phyloP scores from a whole-genome alignment of 2,797 vertebrate genomes.

The Lepilemur ruficaudatus region DNA sequence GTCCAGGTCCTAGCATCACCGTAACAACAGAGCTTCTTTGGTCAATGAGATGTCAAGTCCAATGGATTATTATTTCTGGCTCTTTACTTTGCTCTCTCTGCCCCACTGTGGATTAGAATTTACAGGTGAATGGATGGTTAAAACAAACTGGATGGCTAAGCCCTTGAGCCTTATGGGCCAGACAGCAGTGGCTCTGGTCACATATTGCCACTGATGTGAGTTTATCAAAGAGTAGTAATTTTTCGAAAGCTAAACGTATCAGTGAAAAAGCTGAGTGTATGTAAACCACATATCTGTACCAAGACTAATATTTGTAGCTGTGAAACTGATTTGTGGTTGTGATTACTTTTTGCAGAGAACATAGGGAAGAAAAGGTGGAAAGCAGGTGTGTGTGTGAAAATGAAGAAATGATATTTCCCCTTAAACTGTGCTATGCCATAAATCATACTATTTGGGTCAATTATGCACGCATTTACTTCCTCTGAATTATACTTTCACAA shows the following conservation, averaged over 20 bases:
- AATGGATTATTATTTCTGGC: slow-evolving; percentile 23
- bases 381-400: neutral
- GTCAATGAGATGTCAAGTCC: neutral
- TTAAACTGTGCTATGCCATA: slow-evolving; percentile 4
- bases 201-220: neutral
- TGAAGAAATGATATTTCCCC: slow-evolving; percentile 2
- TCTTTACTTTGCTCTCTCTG: neutral
- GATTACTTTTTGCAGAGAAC: neutral
- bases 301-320: neutral
- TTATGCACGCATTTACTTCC: neutral
- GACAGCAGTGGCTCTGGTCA: neutral
- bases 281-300: neutral
- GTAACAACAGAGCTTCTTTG: neutral
- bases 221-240: neutral
- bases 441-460: neutral
- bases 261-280: neutral
- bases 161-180: neutral
- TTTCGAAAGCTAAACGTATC: neutral
- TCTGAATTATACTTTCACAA: slow-evolving; percentile 8
- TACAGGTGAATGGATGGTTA: neutral
- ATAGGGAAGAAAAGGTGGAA: neutral
- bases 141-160: neutral
- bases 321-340: neutral
- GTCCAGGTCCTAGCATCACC: neutral
- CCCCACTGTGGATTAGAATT: neutral